These are phyloP conservation scores for Spea multiplicata DNA, from an alignment of 2,113 vertebrate genomes.

Conservation along the genomic window DNA sequence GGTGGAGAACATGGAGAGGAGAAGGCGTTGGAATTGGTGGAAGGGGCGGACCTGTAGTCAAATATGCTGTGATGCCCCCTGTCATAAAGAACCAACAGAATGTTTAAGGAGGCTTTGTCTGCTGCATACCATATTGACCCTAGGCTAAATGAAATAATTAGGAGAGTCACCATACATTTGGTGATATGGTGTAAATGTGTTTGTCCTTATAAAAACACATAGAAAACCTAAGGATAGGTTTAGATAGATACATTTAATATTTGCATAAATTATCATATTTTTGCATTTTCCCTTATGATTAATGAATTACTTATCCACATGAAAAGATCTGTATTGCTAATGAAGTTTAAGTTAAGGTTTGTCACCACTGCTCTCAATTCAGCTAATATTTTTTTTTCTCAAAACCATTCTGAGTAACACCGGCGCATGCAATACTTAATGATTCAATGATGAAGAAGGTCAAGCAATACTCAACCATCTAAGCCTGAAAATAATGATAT, in stretches of 20 bases:
- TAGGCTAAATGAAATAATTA: too few species aligned
- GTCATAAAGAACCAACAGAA: too few species aligned
- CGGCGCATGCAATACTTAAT: background rate
- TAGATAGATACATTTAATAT: background rate
- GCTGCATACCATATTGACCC: too few species aligned
- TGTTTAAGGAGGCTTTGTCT: too few species aligned
- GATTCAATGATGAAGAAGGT: slow-evolving; percentile 33
- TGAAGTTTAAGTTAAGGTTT: background rate
- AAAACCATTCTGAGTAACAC: background rate
- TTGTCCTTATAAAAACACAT: background rate
- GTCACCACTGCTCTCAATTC: too few species aligned
- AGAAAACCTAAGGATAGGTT: too few species aligned
- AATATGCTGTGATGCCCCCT: too few species aligned
- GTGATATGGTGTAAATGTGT: too few species aligned
- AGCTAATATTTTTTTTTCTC: background rate
- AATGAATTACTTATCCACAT: background rate
- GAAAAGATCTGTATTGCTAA: background rate
- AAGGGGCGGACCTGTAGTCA: too few species aligned
- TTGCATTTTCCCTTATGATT: slow-evolving; percentile 34
- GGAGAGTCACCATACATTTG: too few species aligned
- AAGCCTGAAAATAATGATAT: slow-evolving; percentile 5
- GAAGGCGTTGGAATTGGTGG: too few species aligned
- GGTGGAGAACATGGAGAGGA: too few species aligned
- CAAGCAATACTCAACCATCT: slow-evolving; percentile 6
- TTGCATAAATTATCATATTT: slow-evolving; percentile 35